These are phyloP conservation scores for Microctenopoma steveboyesi DNA, from an alignment of 2,797 vertebrate species.

Conservation along the genomic window DNA sequence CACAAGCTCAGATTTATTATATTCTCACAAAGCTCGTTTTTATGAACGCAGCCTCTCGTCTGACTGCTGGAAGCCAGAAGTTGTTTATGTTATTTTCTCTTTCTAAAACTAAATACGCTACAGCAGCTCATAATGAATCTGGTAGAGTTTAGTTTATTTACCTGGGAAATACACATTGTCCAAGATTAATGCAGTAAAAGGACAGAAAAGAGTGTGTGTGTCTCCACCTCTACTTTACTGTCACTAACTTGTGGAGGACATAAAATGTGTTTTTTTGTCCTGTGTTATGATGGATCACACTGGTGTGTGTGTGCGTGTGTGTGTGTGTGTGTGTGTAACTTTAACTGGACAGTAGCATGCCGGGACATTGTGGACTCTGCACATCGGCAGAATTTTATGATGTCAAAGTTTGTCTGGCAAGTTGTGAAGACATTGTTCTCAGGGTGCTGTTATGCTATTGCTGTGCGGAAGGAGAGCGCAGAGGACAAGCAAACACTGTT, in stretches of 20 bases:
- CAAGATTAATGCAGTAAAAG: too few relatives aligned
- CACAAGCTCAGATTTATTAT: neutral
- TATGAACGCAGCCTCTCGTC: neutral
- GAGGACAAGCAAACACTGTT: neutral
- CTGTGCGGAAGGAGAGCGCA: constrained; percentile 4
- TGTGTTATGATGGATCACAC: neutral
- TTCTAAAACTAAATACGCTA: too few relatives aligned
- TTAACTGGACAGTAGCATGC: neutral
- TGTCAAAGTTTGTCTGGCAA: constrained; percentile 35
- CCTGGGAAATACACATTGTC: too few relatives aligned
- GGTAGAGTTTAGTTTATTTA: too few relatives aligned
- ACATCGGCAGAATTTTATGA: constrained; percentile 20
- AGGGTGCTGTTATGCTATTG: constrained; percentile 5
- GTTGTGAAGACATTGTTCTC: constrained; percentile 14
- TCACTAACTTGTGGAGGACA: too few relatives aligned
- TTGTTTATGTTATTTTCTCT: too few relatives aligned
- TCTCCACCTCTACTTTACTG: too few relatives aligned
- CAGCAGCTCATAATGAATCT: too few relatives aligned
- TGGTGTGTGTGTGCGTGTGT: neutral
- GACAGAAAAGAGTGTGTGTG: too few relatives aligned
- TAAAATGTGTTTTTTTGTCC: too few relatives aligned
- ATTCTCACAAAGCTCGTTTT: neutral
- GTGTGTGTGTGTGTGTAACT: neutral
- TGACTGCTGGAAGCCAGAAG: neutral
- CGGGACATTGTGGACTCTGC: constrained; percentile 24